A percentile compares a stretch with the other conserved stretches of the same genome.
These are phyloP conservation scores for Coleophora deauratella DNA, from an alignment of 2,888 invertebrate species.

Conservation along the genomic window DNA sequence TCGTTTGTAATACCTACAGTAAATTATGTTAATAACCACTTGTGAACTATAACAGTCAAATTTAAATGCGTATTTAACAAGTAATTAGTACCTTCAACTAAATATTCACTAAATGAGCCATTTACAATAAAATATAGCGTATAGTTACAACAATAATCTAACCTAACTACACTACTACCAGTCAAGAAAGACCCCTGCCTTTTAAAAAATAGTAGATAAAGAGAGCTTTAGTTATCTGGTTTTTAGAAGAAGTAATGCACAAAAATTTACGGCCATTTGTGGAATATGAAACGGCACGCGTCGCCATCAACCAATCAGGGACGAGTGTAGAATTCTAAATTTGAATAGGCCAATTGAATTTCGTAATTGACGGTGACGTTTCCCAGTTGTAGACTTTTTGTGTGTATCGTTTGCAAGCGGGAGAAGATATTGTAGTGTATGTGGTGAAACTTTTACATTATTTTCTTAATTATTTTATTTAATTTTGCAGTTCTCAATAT, in stretches of 20 bases:
- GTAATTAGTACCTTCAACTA: slow-evolving; percentile 12
- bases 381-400: no score
- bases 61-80: slow-evolving; percentile 15
- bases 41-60: neutral
- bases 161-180: no score
- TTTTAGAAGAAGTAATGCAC: slow-evolving; percentile 7
- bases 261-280: slow-evolving; percentile 16
- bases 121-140: slow-evolving; percentile 19
- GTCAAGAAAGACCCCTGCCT: no score
- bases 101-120: slow-evolving; percentile 20
- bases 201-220: no score
- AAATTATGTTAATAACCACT: no score
- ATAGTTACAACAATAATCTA: slow-evolving; percentile 13
- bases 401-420: no score
- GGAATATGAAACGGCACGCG: slow-evolving; percentile 11
- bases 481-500: no score
- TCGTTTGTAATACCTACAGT: neutral
- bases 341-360: slow-evolving; percentile 40
- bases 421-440: no score
- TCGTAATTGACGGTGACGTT: slow-evolving; percentile 25
- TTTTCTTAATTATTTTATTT: no score
- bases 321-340: slow-evolving; percentile 33
- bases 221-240: no score
- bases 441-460: no score
- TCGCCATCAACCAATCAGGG: slow-evolving; percentile 38